phyloP scores from a whole-genome alignment of 2,888 invertebrate genomes.

The Apodemia zela region DNA sequence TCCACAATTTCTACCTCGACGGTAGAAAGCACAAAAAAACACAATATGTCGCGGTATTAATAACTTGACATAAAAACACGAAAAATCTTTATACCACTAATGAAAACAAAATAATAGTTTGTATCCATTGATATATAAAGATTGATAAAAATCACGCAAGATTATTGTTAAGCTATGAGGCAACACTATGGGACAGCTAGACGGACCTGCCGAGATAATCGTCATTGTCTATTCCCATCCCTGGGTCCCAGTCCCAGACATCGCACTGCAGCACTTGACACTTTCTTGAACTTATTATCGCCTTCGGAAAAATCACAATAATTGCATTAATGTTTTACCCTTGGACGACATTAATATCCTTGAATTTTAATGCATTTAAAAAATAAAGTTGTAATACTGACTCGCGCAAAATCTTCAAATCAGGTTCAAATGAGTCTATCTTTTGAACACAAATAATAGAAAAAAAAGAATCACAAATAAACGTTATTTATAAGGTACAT shows the following conservation, averaged over 20 bases:
- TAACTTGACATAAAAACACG: slow-evolving; percentile 16
- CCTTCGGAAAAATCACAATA: slow-evolving; percentile 80
- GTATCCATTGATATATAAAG: slow-evolving; percentile 44
- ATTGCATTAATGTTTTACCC: slow-evolving; percentile 20
- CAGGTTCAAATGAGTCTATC: too few species aligned
- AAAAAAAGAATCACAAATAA: too few species aligned
- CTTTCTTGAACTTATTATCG: slow-evolving; percentile 87
- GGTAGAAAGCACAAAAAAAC: slow-evolving; percentile 32
- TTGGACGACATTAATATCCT: neutral
- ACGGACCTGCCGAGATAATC: slow-evolving; percentile 92
- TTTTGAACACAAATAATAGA: too few species aligned
- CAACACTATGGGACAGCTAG: slow-evolving; percentile 43
- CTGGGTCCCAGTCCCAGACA: slow-evolving; percentile 92
- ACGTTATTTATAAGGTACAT: too few species aligned
- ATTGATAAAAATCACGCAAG: slow-evolving; percentile 38
- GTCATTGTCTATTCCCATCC: slow-evolving; percentile 88
- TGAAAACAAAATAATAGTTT: neutral
- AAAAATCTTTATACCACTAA: slow-evolving; percentile 47
- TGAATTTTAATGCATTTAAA: neutral
- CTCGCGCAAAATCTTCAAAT: neutral
- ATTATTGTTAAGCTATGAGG: slow-evolving; percentile 17
- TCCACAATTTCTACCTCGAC: too few species aligned
- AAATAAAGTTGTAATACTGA: neutral
- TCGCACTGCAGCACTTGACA: slow-evolving; percentile 87
- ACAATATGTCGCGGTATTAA: slow-evolving; percentile 9